Evolutionary conservation across 2,888 invertebrate species (phyloP).

Genomic region (Rotaria sp.): DNA sequence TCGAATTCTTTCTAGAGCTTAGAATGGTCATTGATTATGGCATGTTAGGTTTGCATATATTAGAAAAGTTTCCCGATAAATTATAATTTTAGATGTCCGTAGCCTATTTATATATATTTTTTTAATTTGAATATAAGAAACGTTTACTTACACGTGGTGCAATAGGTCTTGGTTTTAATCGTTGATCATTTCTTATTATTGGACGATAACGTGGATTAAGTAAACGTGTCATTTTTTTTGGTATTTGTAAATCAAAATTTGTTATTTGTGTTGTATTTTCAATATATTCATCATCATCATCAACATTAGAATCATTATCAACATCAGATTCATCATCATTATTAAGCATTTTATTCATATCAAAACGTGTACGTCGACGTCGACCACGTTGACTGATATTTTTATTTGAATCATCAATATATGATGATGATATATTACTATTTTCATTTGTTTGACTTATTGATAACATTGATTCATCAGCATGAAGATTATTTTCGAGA

Average conservation of each 20-base stretch:
- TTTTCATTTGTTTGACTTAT: neutral
- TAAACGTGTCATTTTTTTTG: neutral
- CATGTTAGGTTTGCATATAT: no score
- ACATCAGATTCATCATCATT: neutral
- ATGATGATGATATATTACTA: neutral
- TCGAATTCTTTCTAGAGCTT: no score
- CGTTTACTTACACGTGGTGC: neutral
- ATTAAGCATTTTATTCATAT: neutral
- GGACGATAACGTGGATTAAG: neutral
- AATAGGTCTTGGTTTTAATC: neutral
- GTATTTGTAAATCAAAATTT: slow-evolving; percentile 15
- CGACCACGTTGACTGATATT: slow-evolving; percentile 21
- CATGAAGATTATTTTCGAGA: neutral
- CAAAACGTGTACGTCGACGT: slow-evolving; percentile 8
- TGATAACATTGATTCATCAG: neutral
- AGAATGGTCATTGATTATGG: no score
- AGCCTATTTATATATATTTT: neutral
- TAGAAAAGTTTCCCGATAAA: no score
- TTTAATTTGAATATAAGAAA: no score
- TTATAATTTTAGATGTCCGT: no score
- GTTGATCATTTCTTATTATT: neutral
- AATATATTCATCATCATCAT: neutral
- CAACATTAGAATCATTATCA: neutral
- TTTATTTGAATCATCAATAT: neutral
- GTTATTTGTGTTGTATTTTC: neutral